These are phyloP conservation scores for Crambe crambe DNA, from an alignment of 37 sponge, comb jelly and placozoan genomes.

Conservation along the genomic window DNA sequence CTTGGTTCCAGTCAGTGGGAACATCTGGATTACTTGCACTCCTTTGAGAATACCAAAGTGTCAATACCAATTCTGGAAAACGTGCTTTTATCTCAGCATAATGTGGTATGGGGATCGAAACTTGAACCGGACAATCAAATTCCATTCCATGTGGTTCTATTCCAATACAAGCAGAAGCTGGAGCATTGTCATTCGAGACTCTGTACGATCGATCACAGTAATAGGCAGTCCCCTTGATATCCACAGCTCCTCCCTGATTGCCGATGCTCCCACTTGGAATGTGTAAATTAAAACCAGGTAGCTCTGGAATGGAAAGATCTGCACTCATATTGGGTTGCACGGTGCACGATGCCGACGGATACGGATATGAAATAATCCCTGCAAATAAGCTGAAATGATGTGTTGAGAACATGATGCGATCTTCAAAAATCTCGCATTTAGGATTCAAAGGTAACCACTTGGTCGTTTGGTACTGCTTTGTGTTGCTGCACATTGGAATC, in stretches of 20 bases:
- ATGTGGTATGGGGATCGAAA: constrained; percentile 48
- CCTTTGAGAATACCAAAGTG: constrained; percentile 12
- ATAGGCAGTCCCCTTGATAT: constrained; percentile 38
- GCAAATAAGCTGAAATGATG: constrained; percentile 69
- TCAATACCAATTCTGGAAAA: constrained; percentile 5
- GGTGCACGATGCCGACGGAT: constrained; percentile 16
- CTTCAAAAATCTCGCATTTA: constrained; percentile 17
- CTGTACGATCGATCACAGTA: constrained; percentile 23
- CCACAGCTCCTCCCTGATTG: not conserved
- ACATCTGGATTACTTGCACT: not conserved
- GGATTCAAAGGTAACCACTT: constrained; percentile 12
- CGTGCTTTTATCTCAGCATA: constrained; percentile 1
- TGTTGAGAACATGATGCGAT: constrained; percentile 44
- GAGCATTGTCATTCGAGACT: not conserved
- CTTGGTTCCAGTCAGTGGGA: not conserved
- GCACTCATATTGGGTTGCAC: constrained; percentile 20
- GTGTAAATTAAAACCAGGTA: constrained; percentile 30
- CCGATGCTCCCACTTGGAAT: constrained; percentile 19
- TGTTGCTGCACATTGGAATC: constrained; percentile 48
- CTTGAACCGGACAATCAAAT: constrained; percentile 32
- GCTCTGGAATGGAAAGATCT: constrained; percentile 21
- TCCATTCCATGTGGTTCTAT: constrained; percentile 62
- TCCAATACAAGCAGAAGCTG: constrained; percentile 50
- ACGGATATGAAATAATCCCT: constrained; percentile 7
- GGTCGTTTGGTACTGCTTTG: constrained; percentile 14